Evolutionary conservation across 2,797 vertebrate species (phyloP).

Genomic region (Pangasius macronema): DNA sequence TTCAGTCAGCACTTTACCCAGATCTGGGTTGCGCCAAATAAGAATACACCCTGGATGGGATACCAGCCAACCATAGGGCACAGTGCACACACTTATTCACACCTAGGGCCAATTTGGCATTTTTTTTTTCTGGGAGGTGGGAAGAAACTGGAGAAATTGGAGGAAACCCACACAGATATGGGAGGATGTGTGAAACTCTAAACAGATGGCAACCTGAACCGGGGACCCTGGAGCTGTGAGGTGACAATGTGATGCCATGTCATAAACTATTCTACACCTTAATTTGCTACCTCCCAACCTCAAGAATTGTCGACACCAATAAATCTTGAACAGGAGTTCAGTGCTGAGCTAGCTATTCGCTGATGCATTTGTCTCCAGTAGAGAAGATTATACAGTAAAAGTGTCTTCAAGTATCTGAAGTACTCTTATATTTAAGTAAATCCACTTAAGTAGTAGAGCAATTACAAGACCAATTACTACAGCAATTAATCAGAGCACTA

Average conservation of each 20-base stretch:
- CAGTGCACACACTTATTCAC: background rate
- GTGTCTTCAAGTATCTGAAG: constrained; percentile 19
- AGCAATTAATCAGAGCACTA: background rate
- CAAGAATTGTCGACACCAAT: background rate
- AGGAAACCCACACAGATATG: background rate
- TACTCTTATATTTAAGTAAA: constrained; percentile 18
- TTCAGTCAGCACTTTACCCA: background rate
- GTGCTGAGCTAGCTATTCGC: background rate
- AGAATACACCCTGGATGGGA: background rate
- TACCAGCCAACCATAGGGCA: background rate
- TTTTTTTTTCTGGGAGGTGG: background rate
- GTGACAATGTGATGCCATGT: background rate
- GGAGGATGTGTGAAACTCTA: background rate
- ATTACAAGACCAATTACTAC: constrained; percentile 16
- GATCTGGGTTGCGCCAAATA: background rate
- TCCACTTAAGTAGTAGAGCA: background rate
- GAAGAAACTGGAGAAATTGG: background rate
- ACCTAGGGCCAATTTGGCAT: background rate
- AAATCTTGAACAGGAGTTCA: background rate
- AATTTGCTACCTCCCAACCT: background rate
- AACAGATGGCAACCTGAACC: background rate
- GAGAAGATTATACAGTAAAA: constrained; percentile 1
- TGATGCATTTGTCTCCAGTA: background rate
- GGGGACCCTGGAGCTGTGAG: background rate
- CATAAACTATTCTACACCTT: background rate